phyloP scores from a whole-genome alignment of 2,888 invertebrate species.

The Augiades crinisus region DNA sequence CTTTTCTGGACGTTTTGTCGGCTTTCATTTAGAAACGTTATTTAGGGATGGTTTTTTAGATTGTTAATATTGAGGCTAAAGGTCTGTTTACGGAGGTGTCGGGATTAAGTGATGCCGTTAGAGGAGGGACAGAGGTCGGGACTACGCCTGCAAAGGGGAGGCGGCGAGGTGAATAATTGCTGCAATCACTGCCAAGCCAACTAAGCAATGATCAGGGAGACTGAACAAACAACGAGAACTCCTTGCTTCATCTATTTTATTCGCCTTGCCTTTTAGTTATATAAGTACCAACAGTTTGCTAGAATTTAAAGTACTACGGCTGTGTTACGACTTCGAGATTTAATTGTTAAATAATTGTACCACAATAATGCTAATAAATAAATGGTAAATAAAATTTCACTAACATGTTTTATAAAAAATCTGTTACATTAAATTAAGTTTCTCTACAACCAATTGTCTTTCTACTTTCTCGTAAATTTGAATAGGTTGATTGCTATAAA shows the following conservation, averaged over 20 bases:
- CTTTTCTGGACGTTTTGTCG: constrained; percentile 30
- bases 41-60: constrained; percentile 35
- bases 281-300: neutral
- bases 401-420: neutral
- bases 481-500: too few species aligned
- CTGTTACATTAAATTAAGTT: neutral
- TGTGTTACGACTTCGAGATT: too few species aligned
- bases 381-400: too few species aligned
- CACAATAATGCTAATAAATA: too few species aligned
- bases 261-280: constrained; percentile 21
- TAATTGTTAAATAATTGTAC: too few species aligned
- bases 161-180: constrained; percentile 69
- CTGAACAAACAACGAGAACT: constrained; percentile 38
- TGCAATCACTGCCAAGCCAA: constrained; percentile 64
- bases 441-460: too few species aligned
- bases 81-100: constrained; percentile 39
- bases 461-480: neutral
- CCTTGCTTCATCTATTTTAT: constrained; percentile 28
- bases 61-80: constrained; percentile 35
- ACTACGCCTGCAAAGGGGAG: constrained; percentile 43
- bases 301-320: neutral
- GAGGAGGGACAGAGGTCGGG: constrained; percentile 44
- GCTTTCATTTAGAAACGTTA: constrained; percentile 37
- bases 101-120: constrained; percentile 52
- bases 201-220: constrained; percentile 52